These are phyloP conservation scores for Scalopus aquaticus DNA, from an alignment of 2,113 vertebrate species.

Conservation along the genomic window DNA sequence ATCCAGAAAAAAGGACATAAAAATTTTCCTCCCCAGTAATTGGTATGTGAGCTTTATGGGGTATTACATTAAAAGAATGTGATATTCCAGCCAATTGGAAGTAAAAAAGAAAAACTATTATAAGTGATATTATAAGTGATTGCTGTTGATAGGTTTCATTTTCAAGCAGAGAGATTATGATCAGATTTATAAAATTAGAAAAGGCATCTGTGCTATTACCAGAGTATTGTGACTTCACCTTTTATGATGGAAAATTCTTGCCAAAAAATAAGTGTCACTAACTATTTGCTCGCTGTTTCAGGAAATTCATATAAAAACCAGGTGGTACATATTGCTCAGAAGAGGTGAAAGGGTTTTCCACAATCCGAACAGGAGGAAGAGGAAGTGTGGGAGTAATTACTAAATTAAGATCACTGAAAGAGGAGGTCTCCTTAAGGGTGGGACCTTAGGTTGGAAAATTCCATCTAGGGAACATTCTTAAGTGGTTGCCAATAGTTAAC, in stretches of 20 bases:
- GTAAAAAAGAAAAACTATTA: not conserved
- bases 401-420: slow-evolving; percentile 22
- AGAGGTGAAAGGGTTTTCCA: slow-evolving; percentile 43
- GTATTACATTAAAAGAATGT: not conserved
- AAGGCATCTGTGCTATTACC: not conserved
- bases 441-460: not conserved
- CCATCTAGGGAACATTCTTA: not conserved
- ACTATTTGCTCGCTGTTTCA: not conserved
- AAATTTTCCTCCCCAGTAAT: not conserved
- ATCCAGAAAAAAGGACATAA: not conserved
- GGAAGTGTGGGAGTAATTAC: slow-evolving; percentile 38
- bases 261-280: not conserved
- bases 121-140: not conserved
- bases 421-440: not conserved
- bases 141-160: not conserved
- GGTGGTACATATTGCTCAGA: not conserved
- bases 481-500: not conserved
- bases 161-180: slow-evolving; percentile 38
- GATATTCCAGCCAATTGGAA: not conserved
- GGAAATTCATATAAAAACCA: slow-evolving; percentile 29
- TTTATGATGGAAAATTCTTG: not conserved
- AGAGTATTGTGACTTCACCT: not conserved
- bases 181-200: not conserved
- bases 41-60: not conserved
- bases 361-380: not conserved